phyloP scores from a whole-genome alignment of 2,797 vertebrate species.

The Setipinna tenuifilis region DNA sequence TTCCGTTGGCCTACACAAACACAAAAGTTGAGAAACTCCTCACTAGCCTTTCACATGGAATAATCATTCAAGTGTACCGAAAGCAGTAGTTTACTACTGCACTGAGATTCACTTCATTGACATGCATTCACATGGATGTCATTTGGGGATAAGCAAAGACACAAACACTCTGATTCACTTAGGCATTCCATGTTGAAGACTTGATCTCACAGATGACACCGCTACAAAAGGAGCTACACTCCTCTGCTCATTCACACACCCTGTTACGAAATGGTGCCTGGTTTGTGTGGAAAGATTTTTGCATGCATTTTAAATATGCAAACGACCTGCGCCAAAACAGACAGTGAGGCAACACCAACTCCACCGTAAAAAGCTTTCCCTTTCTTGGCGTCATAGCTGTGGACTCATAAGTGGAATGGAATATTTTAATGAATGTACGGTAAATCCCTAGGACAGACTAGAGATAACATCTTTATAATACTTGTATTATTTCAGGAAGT shows the following conservation, averaged over 20 bases:
- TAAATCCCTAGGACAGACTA: too few relatives aligned
- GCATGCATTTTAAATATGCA: slow-evolving; percentile 17
- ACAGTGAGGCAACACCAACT: too few relatives aligned
- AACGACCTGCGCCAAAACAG: background rate
- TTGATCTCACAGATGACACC: background rate
- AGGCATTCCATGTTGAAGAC: background rate
- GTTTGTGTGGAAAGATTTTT: background rate
- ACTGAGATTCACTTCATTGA: background rate
- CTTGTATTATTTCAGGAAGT: too few relatives aligned
- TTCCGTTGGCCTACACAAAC: slow-evolving; percentile 86
- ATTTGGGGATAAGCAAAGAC: background rate
- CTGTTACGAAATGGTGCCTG: background rate
- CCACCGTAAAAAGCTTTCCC: too few relatives aligned
- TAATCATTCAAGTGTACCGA: background rate
- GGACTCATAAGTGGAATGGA: too few relatives aligned
- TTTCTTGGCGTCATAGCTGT: too few relatives aligned
- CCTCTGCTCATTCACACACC: background rate
- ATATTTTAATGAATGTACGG: too few relatives aligned
- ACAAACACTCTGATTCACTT: background rate
- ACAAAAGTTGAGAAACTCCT: slow-evolving; percentile 30
- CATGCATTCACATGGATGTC: background rate
- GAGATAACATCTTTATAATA: too few relatives aligned
- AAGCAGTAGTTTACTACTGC: background rate
- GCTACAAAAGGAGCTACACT: background rate
- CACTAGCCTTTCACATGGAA: background rate